Evolutionary conservation across 1,140 invertebrate genomes (phyloP), one percentile per base, ranked within the genome.

Genomic region (Apocrypta bakeri): DNA sequence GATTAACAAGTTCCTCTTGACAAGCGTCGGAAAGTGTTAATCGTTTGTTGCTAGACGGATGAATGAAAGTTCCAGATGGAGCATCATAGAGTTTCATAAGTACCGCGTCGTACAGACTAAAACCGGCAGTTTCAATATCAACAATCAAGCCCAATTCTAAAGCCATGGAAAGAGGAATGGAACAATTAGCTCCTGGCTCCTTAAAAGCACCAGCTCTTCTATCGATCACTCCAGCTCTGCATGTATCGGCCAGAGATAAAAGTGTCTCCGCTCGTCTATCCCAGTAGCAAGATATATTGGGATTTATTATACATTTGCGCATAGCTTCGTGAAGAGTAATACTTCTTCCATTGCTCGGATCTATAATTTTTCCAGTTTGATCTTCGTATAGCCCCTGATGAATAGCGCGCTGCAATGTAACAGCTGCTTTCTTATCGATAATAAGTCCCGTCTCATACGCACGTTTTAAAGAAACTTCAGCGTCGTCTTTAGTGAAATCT

Each of bases 341-440:
- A 86, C 95, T 94, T 79, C 95, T 94, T 29, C 95, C 95, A 1
- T 95, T 96, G 40, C 93, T 93, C 14, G 96, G 95, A 92, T 98
- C 96, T 27, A 94, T 94, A 29, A 98, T 94, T 92, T 96, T 96
- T n/a, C 97, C 96, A 1, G 94, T 95, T 76, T 93, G 92, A 76
- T 96, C 95, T 85, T 97, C 95, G 88, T 98, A 98, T 0, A 97
- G 90, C 2, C 97, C 97, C 91, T 97, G 96, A 90, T 97, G 96
- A 69, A 98, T 95, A 1, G 96, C 96, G 89, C 96, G 93, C 88
- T 98, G 97, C 40, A 98, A 88, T 8, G 97, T 97, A n/a, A 98
- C 93, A 0, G 96, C 94, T 2, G 95, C 95, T 90, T 95, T 95
- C 82, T 94, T 96, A 88, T 98, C 97, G 80, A 96, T 93, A 21